Base-by-base conservation (phyloP, 2,797 vertebrate species). In the Orestias chungarensis region DNA sequence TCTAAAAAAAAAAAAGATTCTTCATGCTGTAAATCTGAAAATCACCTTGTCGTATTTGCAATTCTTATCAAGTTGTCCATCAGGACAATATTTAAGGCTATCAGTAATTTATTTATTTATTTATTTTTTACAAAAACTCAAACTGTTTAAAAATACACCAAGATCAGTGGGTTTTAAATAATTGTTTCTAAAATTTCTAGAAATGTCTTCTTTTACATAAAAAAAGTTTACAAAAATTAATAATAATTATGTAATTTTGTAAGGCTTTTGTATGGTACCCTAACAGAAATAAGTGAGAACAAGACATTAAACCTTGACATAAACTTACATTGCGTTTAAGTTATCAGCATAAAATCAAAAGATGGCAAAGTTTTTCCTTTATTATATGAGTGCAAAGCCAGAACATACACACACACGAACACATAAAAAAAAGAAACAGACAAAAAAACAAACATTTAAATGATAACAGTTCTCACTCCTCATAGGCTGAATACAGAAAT, bases 401-500 rank as follows among this genome's bases (percentile, higher is more conserved):
- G 6, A 52, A 29, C 25, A 1, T n/a, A n/a, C n/a, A n/a, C n/a
- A n/a, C n/a, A n/a, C n/a, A n/a, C n/a, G n/a, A n/a, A n/a, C n/a
- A n/a, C n/a, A n/a, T n/a, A n/a, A n/a, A n/a, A n/a, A n/a, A n/a
- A n/a, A n/a, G n/a, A n/a, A n/a, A n/a, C 49, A 12, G 6, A 54
- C 25, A 27, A 47, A 46, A n/a, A 12, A 12, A 25, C 18, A 1
- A 46, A 18, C 14, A 5, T 6, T 47, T 47, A 6, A 17, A 8
- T 88, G 84, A 86, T 79, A 17, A 20, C 20, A 50, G 20, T 6
- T 8, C 47, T 54, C n/a, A 10, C 14, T 8, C 50, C 25, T 76
- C 42, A 66, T 79, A 73, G 66, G 62, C 76, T 80, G 69, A 66
- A 67, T 52, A 61, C 73, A 86, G 85, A 85, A 83, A 88, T 84